These are phyloP conservation scores for Amyelois transitella DNA, from an alignment of 1,140 invertebrate genomes.

Conservation along the genomic window DNA sequence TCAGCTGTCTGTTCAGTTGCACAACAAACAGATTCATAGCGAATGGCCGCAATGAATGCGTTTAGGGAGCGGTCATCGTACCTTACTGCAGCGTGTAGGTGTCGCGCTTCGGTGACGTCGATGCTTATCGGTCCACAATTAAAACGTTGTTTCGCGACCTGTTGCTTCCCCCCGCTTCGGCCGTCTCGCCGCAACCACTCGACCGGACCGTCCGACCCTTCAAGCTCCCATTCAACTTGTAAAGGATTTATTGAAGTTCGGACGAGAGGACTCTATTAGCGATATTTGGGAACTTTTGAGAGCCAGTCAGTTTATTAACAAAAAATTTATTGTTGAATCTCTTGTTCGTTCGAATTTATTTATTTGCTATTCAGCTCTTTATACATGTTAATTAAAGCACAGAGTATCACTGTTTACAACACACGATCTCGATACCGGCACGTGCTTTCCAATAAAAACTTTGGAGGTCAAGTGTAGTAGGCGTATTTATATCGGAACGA, in stretches of 20 bases:
- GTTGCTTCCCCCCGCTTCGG: conserved; percentile 49
- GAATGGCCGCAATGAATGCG: conserved; percentile 39
- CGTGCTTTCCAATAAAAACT: conserved; percentile 73
- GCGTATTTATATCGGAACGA: conserved; percentile 71
- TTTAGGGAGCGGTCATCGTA: conserved; percentile 62
- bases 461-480: conserved; percentile 74
- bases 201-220: conserved; percentile 34
- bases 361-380: not conserved
- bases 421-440: conserved; percentile 54
- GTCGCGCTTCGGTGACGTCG: conserved; percentile 60
- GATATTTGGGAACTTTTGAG: conserved; percentile 14
- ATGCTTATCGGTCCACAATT: conserved; percentile 68
- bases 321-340: not conserved
- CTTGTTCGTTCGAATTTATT: not conserved
- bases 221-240: conserved; percentile 19
- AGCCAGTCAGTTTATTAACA: not conserved
- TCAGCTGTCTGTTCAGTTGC: not conserved
- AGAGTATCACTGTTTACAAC: conserved; percentile 50
- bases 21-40: conserved; percentile 2
- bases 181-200: conserved; percentile 19
- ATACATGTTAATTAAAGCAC: conserved; percentile 8
- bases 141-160: conserved; percentile 70
- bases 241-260: conserved; percentile 31
- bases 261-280: conserved; percentile 22
- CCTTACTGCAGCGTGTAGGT: conserved; percentile 37